Percentiles rank a stretch among this genome's conserved stretches.
Conservation (phyloP, 2,113 vertebrate species). For the Paradoxurus hermaphroditus region DNA sequence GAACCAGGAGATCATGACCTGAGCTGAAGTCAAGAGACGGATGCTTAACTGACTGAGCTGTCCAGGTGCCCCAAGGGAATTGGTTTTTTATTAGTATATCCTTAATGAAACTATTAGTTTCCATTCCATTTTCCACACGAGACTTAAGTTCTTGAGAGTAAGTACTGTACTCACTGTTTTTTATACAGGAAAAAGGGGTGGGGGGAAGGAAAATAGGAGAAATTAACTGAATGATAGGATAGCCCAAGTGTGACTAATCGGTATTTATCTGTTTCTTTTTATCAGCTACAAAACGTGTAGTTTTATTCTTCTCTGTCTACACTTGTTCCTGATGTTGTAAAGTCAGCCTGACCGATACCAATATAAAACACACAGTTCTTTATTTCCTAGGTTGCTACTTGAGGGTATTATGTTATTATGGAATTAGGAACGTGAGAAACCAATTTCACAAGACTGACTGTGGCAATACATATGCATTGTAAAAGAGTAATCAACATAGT, state of each 20-base stretch:
- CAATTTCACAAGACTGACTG: conserved; percentile 21
- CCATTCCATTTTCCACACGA: not conserved
- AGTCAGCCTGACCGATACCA: conserved; percentile 22
- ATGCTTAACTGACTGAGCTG: too few relatives aligned
- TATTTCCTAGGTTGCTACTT: not conserved
- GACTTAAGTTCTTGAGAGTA: not conserved
- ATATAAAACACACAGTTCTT: not conserved
- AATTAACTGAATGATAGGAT: not conserved
- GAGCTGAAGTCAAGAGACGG: too few relatives aligned
- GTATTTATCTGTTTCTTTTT: not conserved
- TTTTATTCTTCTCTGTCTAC: not conserved
- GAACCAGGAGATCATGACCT: too few relatives aligned
- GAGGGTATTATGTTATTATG: conserved; percentile 22
- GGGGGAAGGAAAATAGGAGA: not conserved
- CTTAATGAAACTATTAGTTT: not conserved
- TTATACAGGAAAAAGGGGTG: not conserved
- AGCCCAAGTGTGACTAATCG: not conserved
- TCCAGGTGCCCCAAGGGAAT: too few relatives aligned
- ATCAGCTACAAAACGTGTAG: not conserved
- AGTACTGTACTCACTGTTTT: not conserved
- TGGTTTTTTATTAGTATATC: not conserved
- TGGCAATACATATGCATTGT: conserved; percentile 6
- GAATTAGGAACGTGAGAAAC: conserved; percentile 17
- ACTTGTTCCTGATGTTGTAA: not conserved
- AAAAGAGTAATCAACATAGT: conserved; percentile 52